phyloP scores from a whole-genome alignment of 2,888 invertebrate genomes.

The Rotaria sp. region DNA sequence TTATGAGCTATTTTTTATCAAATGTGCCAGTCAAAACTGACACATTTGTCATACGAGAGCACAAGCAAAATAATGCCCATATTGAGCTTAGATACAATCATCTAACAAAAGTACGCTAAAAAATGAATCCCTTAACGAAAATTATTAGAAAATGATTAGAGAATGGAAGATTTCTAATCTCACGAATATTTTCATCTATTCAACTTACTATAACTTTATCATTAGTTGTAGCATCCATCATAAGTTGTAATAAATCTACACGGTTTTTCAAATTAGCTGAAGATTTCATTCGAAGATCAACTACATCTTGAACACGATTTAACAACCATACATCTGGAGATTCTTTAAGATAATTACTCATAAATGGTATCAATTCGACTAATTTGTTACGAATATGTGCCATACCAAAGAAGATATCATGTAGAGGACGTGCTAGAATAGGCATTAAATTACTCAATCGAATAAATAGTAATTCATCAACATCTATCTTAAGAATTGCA shows the following conservation, averaged over 20 bases:
- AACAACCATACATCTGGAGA: neutral
- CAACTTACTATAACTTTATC: neutral
- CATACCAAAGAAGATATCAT: neutral
- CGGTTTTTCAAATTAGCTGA: neutral
- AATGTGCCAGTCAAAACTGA: too few relatives aligned
- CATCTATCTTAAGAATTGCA: neutral
- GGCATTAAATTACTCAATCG: too few relatives aligned
- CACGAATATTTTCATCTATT: too few relatives aligned
- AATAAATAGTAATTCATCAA: neutral
- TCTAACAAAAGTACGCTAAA: too few relatives aligned
- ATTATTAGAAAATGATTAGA: too few relatives aligned
- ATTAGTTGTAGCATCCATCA: neutral
- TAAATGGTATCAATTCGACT: neutral
- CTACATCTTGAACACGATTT: neutral
- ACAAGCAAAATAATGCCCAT: too few relatives aligned
- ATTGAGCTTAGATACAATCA: too few relatives aligned
- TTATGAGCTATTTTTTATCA: too few relatives aligned
- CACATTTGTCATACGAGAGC: too few relatives aligned
- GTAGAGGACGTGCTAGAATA: too few relatives aligned
- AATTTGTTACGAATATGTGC: neutral
- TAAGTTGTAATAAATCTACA: neutral
- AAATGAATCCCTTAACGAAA: too few relatives aligned
- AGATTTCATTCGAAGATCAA: neutral
- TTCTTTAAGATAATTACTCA: neutral
- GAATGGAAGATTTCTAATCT: too few relatives aligned